These are phyloP conservation scores for Phaonia tiefii DNA, from an alignment of 2,888 invertebrate species.

Conservation along the genomic window DNA sequence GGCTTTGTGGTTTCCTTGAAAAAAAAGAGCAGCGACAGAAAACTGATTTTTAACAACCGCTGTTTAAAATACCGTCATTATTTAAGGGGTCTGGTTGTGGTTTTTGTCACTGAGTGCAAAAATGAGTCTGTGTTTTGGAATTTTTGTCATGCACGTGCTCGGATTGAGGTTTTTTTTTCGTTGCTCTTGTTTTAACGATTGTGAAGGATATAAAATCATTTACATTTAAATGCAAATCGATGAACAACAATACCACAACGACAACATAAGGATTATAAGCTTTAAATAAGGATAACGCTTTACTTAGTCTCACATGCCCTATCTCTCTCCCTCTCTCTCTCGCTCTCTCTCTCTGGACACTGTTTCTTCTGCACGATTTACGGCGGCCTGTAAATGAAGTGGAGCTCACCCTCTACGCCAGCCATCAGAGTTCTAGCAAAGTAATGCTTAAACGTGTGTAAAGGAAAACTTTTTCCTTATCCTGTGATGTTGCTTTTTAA, in stretches of 20 bases:
- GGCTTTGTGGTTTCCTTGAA: background rate
- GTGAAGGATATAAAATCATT: conserved; percentile 39
- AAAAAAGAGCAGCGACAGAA: background rate
- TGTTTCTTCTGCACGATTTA: background rate
- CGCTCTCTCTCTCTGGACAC: background rate
- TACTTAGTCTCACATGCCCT: conserved; percentile 14
- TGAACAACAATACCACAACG: conserved; percentile 46
- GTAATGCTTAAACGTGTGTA: conserved; percentile 50
- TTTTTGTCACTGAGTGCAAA: background rate
- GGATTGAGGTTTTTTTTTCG: conserved; percentile 12
- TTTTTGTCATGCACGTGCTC: conserved; percentile 54
- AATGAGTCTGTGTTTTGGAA: conserved; percentile 26
- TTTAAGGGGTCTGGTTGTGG: background rate
- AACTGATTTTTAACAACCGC: background rate
- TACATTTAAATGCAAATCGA: conserved; percentile 60
- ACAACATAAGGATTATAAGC: conserved; percentile 52
- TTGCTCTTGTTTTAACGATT: conserved; percentile 13
- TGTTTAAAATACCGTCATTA: background rate
- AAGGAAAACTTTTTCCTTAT: conserved; percentile 18
- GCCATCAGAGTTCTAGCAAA: background rate
- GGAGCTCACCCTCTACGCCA: no score
- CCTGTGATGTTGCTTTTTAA: background rate
- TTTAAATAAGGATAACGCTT: conserved; percentile 51
- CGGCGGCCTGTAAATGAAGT: no score
- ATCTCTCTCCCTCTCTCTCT: background rate